Evolutionary conservation across 2,797 vertebrate species (phyloP).

Genomic region (Acipenser ruthenus): DNA sequence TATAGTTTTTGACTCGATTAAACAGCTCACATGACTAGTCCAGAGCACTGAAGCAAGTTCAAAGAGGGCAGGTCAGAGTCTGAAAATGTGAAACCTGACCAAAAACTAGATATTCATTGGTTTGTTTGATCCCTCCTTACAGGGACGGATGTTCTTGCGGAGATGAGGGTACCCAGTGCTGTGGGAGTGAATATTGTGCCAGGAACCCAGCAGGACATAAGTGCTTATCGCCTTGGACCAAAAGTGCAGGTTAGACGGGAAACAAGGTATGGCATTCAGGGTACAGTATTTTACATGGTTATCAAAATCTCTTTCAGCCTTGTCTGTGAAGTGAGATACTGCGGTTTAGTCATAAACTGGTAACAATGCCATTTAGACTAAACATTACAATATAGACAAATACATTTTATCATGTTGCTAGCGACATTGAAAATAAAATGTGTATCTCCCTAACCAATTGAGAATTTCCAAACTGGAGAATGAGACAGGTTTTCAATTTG

Average conservation of each 20-base stretch:
- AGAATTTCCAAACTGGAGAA: too few relatives aligned
- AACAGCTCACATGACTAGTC: neutral
- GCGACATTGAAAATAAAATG: too few relatives aligned
- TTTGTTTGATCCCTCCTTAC: neutral
- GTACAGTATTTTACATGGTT: neutral
- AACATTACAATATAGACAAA: too few relatives aligned
- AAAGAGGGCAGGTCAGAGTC: too few relatives aligned
- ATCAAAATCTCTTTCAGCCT: neutral
- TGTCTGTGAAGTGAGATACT: too few relatives aligned
- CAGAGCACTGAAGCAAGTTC: too few relatives aligned
- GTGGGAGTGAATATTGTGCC: slow-evolving; percentile 21
- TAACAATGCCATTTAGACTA: too few relatives aligned
- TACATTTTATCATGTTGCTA: too few relatives aligned
- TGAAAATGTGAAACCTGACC: neutral
- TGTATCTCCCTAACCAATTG: too few relatives aligned
- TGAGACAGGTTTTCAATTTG: too few relatives aligned
- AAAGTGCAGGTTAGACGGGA: slow-evolving; percentile 21
- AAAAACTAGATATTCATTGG: neutral
- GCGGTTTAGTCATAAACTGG: too few relatives aligned
- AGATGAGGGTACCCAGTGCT: slow-evolving; percentile 19
- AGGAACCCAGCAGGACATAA: slow-evolving; percentile 22
- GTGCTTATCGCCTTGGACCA: slow-evolving; percentile 23
- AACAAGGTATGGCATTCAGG: slow-evolving; percentile 17
- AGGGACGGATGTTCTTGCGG: slow-evolving; percentile 27
- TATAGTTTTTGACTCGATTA: neutral